Evolutionary conservation across 2,797 vertebrate species (phyloP).

Genomic region (Anguilla pacifica): DNA sequence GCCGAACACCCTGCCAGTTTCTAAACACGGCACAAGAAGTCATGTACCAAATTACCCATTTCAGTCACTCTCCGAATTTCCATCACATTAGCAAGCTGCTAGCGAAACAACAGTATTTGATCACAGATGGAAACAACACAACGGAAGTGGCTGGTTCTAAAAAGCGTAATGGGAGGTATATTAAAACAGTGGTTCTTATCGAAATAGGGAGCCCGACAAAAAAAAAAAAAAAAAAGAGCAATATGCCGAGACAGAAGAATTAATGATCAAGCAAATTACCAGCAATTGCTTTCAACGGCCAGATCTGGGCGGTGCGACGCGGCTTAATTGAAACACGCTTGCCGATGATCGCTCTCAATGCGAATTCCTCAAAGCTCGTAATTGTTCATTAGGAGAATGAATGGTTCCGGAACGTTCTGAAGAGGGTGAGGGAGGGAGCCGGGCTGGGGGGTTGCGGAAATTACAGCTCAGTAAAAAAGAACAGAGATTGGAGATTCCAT

Average conservation of each 20-base stretch:
- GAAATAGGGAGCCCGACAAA: neutral
- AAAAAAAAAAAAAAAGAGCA: neutral
- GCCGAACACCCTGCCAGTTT: neutral
- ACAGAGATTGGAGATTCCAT: neutral
- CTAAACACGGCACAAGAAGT: neutral
- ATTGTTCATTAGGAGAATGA: neutral
- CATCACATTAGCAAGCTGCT: neutral
- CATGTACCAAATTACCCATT: neutral
- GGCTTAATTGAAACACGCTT: neutral
- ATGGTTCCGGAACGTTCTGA: neutral
- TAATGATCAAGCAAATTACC: slow-evolving; percentile 5
- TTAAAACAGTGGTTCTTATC: neutral
- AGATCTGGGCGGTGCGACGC: neutral
- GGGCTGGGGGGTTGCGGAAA: neutral
- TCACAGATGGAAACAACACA: neutral
- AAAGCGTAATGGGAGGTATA: neutral
- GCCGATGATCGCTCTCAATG: neutral
- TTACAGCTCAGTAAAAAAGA: neutral
- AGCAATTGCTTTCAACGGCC: neutral
- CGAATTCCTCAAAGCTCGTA: neutral
- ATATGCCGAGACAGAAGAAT: neutral
- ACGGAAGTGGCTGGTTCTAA: neutral
- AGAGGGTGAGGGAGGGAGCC: neutral
- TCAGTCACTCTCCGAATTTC: neutral
- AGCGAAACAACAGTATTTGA: neutral